Evolutionary conservation across 1,140 invertebrate species (phyloP).

Genomic region (Nasonia longicornis): DNA sequence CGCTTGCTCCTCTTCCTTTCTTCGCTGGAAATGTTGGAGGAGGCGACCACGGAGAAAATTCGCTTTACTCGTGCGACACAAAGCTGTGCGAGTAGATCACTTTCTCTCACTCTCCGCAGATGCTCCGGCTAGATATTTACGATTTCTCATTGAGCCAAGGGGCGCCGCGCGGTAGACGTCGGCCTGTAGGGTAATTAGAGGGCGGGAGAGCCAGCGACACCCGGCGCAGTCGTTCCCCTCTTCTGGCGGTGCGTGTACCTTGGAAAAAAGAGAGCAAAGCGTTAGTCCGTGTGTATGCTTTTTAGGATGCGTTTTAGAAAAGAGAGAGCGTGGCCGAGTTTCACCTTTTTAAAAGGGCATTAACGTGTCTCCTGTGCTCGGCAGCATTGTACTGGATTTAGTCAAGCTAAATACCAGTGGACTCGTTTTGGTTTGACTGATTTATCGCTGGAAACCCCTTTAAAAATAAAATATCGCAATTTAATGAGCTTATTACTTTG

Average conservation of each 20-base stretch:
- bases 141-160: conserved; percentile 59
- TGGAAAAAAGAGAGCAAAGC: conserved; percentile 14
- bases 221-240: background rate
- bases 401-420: background rate
- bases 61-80: conserved; percentile 6
- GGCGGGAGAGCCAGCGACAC: conserved; percentile 56
- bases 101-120: conserved; percentile 60
- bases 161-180: conserved; percentile 47
- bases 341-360: conserved; percentile 62
- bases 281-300: conserved; percentile 1
- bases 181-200: conserved; percentile 68
- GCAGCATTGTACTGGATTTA: conserved; percentile 1
- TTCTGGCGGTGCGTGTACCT: conserved; percentile 6
- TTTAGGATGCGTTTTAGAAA: background rate
- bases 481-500: background rate
- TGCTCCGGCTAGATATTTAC: conserved; percentile 63
- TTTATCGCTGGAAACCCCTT: background rate
- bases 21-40: conserved; percentile 7
- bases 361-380: conserved; percentile 46
- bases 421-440: background rate
- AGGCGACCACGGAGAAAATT: conserved; percentile 30
- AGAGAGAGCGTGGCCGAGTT: conserved; percentile 39
- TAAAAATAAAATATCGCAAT: background rate
- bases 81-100: conserved; percentile 33
- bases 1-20: background rate